Evolutionary conservation across 1,140 invertebrate genomes (phyloP).

Genomic region (Physella acuta): DNA sequence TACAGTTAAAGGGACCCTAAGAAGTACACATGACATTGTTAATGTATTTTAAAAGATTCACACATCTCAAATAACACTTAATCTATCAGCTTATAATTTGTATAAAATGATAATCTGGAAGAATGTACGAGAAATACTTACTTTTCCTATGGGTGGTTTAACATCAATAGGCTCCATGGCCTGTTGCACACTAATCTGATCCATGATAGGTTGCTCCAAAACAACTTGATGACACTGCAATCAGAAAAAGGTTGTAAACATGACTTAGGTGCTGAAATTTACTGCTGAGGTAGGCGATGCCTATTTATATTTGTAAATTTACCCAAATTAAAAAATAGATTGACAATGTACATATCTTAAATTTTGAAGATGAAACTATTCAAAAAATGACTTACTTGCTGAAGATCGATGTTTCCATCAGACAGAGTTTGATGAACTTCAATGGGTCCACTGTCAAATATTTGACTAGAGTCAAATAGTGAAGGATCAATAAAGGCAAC

Average conservation of each 20-base stretch:
- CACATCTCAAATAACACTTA: background rate
- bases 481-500: slow-evolving; percentile 34
- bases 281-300: no score
- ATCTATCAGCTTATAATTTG: background rate
- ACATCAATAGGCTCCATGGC: slow-evolving; percentile 28
- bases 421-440: slow-evolving; percentile 28
- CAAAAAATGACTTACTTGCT: slow-evolving; percentile 6
- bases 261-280: no score
- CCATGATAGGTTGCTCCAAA: slow-evolving; percentile 28
- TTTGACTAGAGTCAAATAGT: slow-evolving; percentile 43
- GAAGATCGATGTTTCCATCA: slow-evolving; percentile 17
- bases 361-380: no score
- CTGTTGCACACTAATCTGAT: slow-evolving; percentile 20
- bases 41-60: no score
- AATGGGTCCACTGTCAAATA: slow-evolving; percentile 38
- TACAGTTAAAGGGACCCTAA: slow-evolving; percentile 63
- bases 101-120: background rate
- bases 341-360: no score
- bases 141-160: slow-evolving; percentile 51
- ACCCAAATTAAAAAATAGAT: no score
- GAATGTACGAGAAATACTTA: slow-evolving; percentile 23
- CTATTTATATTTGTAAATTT: no score
- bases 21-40: slow-evolving; percentile 26
- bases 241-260: background rate
- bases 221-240: slow-evolving; percentile 38